Evolutionary conservation across 2,113 vertebrate species (phyloP).

Genomic region (Marmota monax): DNA sequence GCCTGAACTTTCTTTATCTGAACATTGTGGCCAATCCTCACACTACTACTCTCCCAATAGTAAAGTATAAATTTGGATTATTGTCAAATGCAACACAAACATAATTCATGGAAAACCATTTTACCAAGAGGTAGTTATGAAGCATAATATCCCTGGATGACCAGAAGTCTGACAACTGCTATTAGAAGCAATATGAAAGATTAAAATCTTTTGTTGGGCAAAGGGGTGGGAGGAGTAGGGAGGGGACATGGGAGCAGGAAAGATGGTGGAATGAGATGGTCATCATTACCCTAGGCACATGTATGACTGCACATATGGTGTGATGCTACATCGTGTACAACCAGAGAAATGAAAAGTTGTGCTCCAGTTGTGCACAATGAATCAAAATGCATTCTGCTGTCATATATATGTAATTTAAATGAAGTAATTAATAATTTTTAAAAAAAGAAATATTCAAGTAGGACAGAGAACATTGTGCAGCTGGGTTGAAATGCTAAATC

Average conservation of each 20-base stretch:
- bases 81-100: conserved; percentile 75
- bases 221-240: no score
- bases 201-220: neutral
- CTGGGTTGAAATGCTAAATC: neutral
- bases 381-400: no score
- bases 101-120: conserved; percentile 67
- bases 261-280: no score
- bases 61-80: conserved; percentile 47
- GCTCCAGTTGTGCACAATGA: no score
- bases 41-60: neutral
- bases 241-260: no score
- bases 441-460: neutral
- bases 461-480: neutral
- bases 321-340: no score
- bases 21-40: conserved; percentile 64
- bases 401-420: no score
- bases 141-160: conserved; percentile 62
- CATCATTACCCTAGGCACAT: no score
- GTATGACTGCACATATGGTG: no score
- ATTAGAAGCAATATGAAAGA: conserved; percentile 10
- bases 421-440: no score
- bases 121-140: conserved; percentile 74
- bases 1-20: conserved; percentile 65
- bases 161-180: conserved; percentile 71
- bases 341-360: no score